Conservation (phyloP, 2,113 vertebrate genomes). For the Merops nubicus region DNA sequence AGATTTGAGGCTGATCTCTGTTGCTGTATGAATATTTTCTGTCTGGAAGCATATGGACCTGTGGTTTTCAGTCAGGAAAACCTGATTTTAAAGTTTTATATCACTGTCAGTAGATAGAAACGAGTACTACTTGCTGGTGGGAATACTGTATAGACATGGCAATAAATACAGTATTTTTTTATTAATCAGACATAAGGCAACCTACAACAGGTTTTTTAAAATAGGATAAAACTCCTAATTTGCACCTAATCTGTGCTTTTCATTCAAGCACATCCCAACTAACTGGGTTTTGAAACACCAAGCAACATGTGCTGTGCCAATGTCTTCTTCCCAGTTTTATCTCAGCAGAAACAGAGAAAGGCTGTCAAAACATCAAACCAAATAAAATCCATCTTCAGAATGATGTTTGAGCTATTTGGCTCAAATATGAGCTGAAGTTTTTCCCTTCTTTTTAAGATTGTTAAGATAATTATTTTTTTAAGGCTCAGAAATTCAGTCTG, state of each 20-base stretch:
- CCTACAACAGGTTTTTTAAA: not conserved
- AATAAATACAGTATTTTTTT: not conserved
- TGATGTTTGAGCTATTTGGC: not conserved
- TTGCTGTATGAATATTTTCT: not conserved
- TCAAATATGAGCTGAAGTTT: not conserved
- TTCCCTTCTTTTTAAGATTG: not conserved
- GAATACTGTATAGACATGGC: not conserved
- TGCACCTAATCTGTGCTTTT: not conserved
- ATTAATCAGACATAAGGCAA: not conserved
- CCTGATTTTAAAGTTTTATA: not conserved
- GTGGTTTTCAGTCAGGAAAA: not conserved
- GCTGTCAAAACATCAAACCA: not conserved
- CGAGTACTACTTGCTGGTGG: not conserved
- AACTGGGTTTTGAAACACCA: not conserved
- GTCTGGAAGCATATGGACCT: not conserved
- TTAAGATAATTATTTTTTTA: not conserved
- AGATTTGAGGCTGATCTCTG: not conserved
- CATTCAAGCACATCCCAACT: not conserved
- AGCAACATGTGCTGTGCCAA: not conserved
- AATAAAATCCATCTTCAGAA: not conserved
- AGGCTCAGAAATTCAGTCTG: constrained; percentile 1
- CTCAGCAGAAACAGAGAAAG: not conserved
- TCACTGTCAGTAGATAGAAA: not conserved
- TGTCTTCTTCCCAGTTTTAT: not conserved
- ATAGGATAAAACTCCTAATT: too few relatives aligned